Evolutionary conservation across 2,888 invertebrate species (phyloP), one percentile per base, ranked within the genome.

Genomic region (Dinocampus coccinellae): DNA sequence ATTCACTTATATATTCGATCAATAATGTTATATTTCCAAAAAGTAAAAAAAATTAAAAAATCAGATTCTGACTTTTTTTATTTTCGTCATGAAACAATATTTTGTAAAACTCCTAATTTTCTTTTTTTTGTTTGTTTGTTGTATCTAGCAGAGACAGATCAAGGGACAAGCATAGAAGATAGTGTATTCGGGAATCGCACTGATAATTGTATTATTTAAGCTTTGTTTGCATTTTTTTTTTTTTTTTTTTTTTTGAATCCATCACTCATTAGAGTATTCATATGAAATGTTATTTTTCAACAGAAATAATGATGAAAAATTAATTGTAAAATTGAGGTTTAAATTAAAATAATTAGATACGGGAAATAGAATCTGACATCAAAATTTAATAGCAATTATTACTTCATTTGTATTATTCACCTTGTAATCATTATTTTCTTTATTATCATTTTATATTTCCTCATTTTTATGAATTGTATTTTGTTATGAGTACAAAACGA

Each of bases 141-240:
- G 74, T 82, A 80, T 82, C 80, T 82, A 81, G 81, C 85, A 85
- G 85, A 81, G 81, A 84, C 83, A 85, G 84, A 82, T 83, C 85
- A 80, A 85, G 82, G 85, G 81, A 83, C 83, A 85, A 81, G 78
- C 82, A 81, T 85, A 85, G 85, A 85, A 85, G 85, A 86, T 86
- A 85, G 79, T 80, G 79, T 83, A 80, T 69, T 64, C 16, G 55
- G 57, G 42, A 65, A 65, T 52, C 60, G 36, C 66, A 42, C 36
- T 58, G 39, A 66, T 36, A 55, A 66, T 57, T 57, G 66, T 66
- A 52, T 47, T 34, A 47, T 65, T 61, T 55, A 36, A 69, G 62
- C 11, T 55, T 62, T 52, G 53, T 68, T 69, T 42, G 42, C 53
- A 39, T 34, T 39, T 58, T 70, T 64, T 36, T 57, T 64, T 60